phyloP scores from a whole-genome alignment of 2,113 vertebrate species.

The Ptilonorhynchus violaceus region DNA sequence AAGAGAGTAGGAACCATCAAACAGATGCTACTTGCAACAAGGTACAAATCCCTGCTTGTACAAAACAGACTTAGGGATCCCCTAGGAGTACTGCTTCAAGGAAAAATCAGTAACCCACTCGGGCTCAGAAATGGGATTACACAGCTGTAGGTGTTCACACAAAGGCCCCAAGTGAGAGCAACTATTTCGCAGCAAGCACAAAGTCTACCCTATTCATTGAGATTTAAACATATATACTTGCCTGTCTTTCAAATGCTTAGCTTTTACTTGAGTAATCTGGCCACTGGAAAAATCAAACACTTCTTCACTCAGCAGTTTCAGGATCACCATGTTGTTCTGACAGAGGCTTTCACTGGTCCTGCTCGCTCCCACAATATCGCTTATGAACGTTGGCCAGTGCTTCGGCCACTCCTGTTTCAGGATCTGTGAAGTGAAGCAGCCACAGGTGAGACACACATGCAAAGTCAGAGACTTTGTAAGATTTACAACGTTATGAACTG shows the following conservation, averaged over 20 bases:
- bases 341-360: conserved; percentile 97
- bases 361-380: conserved; percentile 96
- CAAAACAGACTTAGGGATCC: not conserved
- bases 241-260: conserved; percentile 99
- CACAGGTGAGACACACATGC: not conserved
- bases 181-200: not conserved
- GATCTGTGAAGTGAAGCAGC: conserved; percentile 76
- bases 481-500: not conserved
- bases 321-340: conserved; percentile 98
- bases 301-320: conserved; percentile 96
- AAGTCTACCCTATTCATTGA: not conserved
- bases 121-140: not conserved
- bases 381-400: conserved; percentile 98
- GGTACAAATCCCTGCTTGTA: not conserved
- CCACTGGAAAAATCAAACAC: conserved; percentile 99
- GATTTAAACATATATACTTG: conserved; percentile 55
- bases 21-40: not conserved
- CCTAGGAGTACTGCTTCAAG: not conserved
- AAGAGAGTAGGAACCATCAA: not conserved
- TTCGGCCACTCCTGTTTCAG: conserved; percentile 99
- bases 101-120: not conserved
- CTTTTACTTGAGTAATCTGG: conserved; percentile 98
- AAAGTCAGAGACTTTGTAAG: fast-evolving
- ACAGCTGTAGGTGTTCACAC: not conserved
- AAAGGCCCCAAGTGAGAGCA: not conserved